Base-by-base conservation (phyloP, 2,888 invertebrate species). In the Nomada fabriciana region DNA sequence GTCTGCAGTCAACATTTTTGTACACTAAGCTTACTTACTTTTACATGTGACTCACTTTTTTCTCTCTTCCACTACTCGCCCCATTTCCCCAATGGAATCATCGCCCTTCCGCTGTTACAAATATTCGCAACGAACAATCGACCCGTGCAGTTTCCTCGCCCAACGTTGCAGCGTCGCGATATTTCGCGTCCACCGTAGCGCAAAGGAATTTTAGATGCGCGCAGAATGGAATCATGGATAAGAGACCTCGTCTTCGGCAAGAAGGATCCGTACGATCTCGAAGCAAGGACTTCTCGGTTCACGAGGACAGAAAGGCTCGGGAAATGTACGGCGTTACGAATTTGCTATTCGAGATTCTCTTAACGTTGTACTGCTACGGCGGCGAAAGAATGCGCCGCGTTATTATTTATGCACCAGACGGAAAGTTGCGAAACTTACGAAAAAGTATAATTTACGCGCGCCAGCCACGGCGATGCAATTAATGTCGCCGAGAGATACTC, bases 381-480 rank as follows among this genome's bases (percentile, higher is more conserved):
- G n/a, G 52, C 18, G 52, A 2, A 29, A 25, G 25, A 18, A 25
- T 36, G 18, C 18, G 29, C 10, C 15, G 47, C 47, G 25, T 15
- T 55, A 57, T 74, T 47, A 25, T 68, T 74, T 47, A 65, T 43
- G 73, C 43, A 47, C 23, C 36, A 23, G n/a, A 25, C 15, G 43
- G 50, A 60, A 68, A 68, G 59, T 68, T 60, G 47, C 43, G 59
- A 36, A 60, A 68, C 60, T 75, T 60, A 47, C 60, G 68, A 75
- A 68, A 75, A 68, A 68, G 52, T 75, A 75, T 68, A 76, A 71
- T 55, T 76, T 61, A 61, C 61, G 23, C 25, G 23, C 23, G 20
- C 36, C 52, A n/a, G 25, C 55, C 43, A 50, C 50, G 50, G 55
- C 65, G 43, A 47, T 15, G 68, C 68, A 68, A 75, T 75, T 75